Evolutionary conservation across 2,888 invertebrate genomes (phyloP).

Genomic region (Neoitamus cyanurus): DNA sequence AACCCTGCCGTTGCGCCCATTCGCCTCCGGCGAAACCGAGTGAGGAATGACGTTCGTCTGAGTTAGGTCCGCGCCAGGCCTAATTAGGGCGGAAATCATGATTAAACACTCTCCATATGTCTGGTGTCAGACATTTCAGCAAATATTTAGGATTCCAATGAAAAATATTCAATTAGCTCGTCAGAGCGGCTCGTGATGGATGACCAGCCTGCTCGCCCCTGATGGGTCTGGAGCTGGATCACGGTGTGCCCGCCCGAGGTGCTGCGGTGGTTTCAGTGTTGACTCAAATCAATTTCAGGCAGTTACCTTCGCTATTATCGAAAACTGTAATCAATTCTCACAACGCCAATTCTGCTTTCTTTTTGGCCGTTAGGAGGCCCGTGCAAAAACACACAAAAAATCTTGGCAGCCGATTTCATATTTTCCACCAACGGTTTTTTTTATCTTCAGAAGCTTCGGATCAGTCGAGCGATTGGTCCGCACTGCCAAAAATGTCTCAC

Average conservation of each 20-base stretch:
- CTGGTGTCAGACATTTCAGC: conserved; percentile 44
- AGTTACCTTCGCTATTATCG: neutral
- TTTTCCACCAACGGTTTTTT: too few species aligned
- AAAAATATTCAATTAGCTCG: conserved; percentile 44
- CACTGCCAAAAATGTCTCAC: too few species aligned
- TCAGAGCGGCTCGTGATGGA: conserved; percentile 15
- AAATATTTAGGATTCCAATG: conserved; percentile 36
- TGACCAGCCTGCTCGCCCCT: neutral
- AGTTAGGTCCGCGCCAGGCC: conserved; percentile 14
- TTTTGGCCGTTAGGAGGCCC: neutral
- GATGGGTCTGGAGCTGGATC: neutral
- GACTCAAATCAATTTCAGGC: neutral
- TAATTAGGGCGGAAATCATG: conserved; percentile 46
- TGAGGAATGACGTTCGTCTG: conserved; percentile 10
- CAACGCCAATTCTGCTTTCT: neutral
- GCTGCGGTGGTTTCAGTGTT: neutral
- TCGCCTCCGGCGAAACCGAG: neutral
- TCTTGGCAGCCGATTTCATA: too few species aligned
- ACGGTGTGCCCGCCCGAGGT: neutral
- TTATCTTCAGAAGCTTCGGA: too few species aligned
- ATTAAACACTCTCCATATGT: conserved; percentile 44
- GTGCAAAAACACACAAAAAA: neutral
- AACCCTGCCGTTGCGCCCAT: neutral
- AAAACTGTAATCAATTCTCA: neutral
- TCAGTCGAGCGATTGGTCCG: too few species aligned